phyloP scores from a whole-genome alignment of 2,113 vertebrate species.

The Ptilonorhynchus violaceus region DNA sequence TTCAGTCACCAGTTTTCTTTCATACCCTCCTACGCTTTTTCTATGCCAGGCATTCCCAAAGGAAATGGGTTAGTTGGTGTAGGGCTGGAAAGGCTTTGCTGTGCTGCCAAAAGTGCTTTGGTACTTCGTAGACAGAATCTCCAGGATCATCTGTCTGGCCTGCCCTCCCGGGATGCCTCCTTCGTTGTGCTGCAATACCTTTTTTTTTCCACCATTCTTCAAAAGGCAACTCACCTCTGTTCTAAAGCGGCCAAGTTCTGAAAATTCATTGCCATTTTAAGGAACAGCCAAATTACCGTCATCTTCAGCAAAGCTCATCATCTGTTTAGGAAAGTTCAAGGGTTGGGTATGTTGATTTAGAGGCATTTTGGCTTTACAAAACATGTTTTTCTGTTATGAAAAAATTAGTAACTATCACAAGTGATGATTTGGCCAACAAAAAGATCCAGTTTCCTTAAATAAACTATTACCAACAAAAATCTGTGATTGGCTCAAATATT shows the following conservation, averaged over 20 bases:
- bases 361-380: background rate
- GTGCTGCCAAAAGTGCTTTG: background rate
- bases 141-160: background rate
- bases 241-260: background rate
- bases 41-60: background rate
- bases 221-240: background rate
- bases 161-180: fast-evolving
- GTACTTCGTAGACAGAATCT: background rate
- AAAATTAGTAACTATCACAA: background rate
- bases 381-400: background rate
- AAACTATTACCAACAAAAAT: background rate
- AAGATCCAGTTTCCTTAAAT: background rate
- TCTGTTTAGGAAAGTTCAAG: background rate
- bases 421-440: background rate
- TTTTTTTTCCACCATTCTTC: background rate
- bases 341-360: background rate
- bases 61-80: background rate
- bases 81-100: background rate
- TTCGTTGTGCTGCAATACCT: background rate
- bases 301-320: background rate
- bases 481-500: background rate
- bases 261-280: background rate
- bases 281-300: background rate
- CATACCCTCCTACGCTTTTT: background rate
- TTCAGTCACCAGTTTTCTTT: background rate